phyloP scores from a whole-genome alignment of 2,797 vertebrate genomes.

The Sphenopsis melanotis region DNA sequence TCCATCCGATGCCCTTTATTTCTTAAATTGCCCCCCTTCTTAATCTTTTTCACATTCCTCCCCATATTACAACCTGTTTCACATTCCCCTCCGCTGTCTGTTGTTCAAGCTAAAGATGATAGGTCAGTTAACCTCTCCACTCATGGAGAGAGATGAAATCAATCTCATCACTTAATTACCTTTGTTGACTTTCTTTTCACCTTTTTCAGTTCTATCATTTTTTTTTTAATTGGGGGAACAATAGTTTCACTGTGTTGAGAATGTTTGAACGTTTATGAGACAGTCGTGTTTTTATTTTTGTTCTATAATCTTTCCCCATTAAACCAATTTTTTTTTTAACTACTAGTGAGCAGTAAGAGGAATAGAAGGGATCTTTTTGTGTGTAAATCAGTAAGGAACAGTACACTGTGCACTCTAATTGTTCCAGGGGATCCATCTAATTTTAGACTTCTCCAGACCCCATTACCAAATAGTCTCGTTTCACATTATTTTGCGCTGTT shows the following conservation, averaged over 20 bases:
- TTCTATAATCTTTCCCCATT: neutral
- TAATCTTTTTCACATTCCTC: neutral
- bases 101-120: neutral
- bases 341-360: neutral
- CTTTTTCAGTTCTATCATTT: neutral
- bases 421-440: neutral
- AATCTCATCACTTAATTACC: neutral
- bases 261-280: neutral
- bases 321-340: neutral
- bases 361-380: neutral
- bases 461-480: neutral
- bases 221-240: neutral
- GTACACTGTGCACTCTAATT: neutral
- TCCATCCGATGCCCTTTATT: neutral
- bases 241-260: neutral
- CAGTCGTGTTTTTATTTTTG: neutral
- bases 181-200: neutral
- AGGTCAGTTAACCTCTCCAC: neutral
- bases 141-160: slow-evolving; percentile 8
- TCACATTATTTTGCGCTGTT: neutral
- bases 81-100: neutral
- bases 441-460: neutral
- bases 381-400: neutral
- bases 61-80: neutral
- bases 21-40: neutral